Evolutionary conservation across 2,888 invertebrate genomes (phyloP), one percentile per base, ranked within the genome.

Genomic region (Antheraea assamensis): DNA sequence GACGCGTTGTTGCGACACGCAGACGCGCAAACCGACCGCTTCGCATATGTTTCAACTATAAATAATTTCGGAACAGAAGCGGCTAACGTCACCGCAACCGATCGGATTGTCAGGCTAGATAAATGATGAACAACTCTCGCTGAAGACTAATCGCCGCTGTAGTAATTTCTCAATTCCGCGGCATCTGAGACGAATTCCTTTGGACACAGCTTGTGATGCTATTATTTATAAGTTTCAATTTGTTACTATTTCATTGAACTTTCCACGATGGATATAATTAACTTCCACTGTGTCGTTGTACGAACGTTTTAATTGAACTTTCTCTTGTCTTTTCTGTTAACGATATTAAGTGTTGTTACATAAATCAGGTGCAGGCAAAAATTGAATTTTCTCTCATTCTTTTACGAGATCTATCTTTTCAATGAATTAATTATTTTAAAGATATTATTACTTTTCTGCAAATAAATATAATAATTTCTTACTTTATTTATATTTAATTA

Each of bases 81-180:
- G 78, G 79, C 83, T 82, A 76, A 76, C 74, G 80, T 83, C 74
- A 77, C 79, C 79, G 86, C 83, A 81, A 83, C 88, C 85, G 87
- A 89, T 88, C 82, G 83, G 83, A 87, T 87, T 88, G 88, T 89
- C 84, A 81, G 81, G 80, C 78, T 77, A 83, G 89, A 91, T 87
- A 88, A 91, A 92, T 89, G 87, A 87, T 84, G 83, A 85, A 80
- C 81, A 81, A 88, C 86, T 88, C 90, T 88, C 85, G 80, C 84
- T 88, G 83, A 82, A 87, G 91, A 90, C 87, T 89, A 90, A 91
- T 92, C 87, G 84, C 85, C 85, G 81, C 86, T 84, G 88, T 90
- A 86, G 85, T 89, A 86, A 91, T 91, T 89, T 90, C 90, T 89
- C 88, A 89, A 91, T 88, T 83, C 80, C 78, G 76, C 81, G 78